A percentile compares a stretch with the other conserved stretches of the same genome.
phyloP scores from a whole-genome alignment of 2,113 vertebrate genomes.

The Psilopsiagon aymara region DNA sequence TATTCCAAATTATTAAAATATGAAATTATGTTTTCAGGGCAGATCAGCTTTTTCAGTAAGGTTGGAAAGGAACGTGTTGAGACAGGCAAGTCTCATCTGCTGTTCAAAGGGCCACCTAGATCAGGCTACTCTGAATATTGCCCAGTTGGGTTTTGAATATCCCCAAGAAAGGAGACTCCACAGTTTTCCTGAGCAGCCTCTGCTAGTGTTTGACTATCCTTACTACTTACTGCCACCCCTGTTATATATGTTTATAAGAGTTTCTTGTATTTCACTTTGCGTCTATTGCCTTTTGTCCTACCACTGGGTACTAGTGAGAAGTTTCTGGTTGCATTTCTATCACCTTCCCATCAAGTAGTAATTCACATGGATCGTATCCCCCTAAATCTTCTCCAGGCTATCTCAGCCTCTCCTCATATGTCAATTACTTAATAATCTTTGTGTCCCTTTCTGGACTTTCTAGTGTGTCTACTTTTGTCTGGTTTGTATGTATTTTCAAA shows the following conservation, averaged over 20 bases:
- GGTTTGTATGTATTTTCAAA: not conserved
- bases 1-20: not conserved
- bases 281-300: not conserved
- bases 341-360: not conserved
- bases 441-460: not conserved
- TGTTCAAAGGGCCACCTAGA: not conserved
- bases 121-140: not conserved
- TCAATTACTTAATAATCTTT: not conserved
- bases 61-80: not conserved
- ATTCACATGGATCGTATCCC: not conserved
- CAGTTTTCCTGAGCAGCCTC: not conserved
- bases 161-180: not conserved
- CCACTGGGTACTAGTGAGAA: not conserved
- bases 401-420: not conserved
- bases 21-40: not conserved
- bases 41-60: not conserved
- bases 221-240: not conserved
- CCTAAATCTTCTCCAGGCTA: not conserved
- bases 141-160: not conserved
- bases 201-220: not conserved
- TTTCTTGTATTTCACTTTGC: not conserved
- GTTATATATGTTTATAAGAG: not conserved
- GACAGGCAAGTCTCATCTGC: rapidly evolving
- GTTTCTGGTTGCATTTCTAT: not conserved
- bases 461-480: not conserved